A percentile compares a stretch with the other conserved stretches of the same genome.
These are phyloP conservation scores for Charaxes varanes DNA, from an alignment of 1,140 invertebrate genomes.

Conservation along the genomic window DNA sequence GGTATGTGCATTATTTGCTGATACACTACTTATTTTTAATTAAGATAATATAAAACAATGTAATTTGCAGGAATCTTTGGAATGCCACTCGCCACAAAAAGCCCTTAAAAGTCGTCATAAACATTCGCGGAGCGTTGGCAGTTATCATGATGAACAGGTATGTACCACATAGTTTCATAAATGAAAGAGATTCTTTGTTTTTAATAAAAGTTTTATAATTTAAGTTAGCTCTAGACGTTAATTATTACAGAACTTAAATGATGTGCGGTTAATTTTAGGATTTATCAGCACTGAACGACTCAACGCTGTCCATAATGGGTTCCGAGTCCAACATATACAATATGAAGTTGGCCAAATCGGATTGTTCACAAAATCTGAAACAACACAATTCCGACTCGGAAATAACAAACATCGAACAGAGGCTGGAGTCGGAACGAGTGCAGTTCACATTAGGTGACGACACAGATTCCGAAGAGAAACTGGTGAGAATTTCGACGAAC, in stretches of 20 bases:
- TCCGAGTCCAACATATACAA: conserved; percentile 66
- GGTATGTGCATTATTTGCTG: conserved; percentile 41
- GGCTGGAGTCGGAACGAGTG: conserved; percentile 26
- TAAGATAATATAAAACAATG: no score
- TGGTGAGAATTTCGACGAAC: conserved; percentile 54
- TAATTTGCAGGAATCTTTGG: conserved; percentile 49
- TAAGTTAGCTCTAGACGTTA: no score
- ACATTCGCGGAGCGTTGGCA: conserved; percentile 65
- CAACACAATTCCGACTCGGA: conserved; percentile 65
- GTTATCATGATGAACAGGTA: conserved; percentile 67
- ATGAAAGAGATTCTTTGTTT: no score
- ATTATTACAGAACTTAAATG: no score
- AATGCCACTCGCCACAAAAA: conserved; percentile 51
- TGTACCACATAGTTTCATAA: no score
- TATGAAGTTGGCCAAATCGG: conserved; percentile 38
- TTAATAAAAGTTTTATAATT: no score
- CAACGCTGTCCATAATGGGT: conserved; percentile 65
- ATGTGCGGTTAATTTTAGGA: no score
- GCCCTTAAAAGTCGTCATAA: conserved; percentile 46
- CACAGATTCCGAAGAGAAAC: conserved; percentile 21
- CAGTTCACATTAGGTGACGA: conserved; percentile 51
- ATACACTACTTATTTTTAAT: background rate
- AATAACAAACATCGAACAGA: conserved; percentile 33
- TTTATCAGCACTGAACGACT: conserved; percentile 40
- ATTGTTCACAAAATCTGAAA: conserved; percentile 33